phyloP scores from a whole-genome alignment of 2,113 vertebrate genomes.

The Craseonycteris thonglongyai region DNA sequence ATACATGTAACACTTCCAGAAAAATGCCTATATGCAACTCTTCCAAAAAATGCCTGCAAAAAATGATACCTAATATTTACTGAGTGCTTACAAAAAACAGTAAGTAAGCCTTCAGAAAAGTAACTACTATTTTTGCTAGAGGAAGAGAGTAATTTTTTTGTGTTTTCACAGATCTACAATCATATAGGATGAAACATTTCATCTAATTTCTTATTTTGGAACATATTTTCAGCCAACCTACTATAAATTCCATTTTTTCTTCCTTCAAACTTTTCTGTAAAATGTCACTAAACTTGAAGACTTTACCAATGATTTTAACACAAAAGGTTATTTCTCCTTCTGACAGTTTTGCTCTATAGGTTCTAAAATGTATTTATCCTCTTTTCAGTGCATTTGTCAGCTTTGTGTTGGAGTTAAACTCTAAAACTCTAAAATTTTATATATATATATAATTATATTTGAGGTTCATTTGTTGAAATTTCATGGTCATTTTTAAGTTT shows the following conservation, averaged over 20 bases:
- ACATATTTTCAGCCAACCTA: background rate
- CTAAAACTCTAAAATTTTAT: no score
- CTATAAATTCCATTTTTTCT: background rate
- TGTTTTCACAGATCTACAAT: background rate
- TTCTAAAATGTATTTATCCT: background rate
- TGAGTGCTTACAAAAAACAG: background rate
- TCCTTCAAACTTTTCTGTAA: background rate
- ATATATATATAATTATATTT: no score
- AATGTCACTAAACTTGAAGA: background rate
- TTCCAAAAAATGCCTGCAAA: no score
- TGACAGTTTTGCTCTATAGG: background rate
- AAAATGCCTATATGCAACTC: background rate
- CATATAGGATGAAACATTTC: background rate
- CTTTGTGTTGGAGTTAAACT: background rate
- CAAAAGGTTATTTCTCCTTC: background rate
- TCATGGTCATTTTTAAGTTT: background rate
- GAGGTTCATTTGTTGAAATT: background rate
- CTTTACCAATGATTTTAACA: background rate
- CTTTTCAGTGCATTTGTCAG: background rate
- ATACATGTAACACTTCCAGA: background rate
- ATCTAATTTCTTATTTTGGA: background rate
- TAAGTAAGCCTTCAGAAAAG: background rate
- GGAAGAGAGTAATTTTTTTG: background rate
- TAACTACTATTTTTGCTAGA: background rate
- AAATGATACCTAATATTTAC: background rate